These are phyloP conservation scores for Oscheius sp. DNA, from an alignment of 2,888 invertebrate species.

Conservation along the genomic window DNA sequence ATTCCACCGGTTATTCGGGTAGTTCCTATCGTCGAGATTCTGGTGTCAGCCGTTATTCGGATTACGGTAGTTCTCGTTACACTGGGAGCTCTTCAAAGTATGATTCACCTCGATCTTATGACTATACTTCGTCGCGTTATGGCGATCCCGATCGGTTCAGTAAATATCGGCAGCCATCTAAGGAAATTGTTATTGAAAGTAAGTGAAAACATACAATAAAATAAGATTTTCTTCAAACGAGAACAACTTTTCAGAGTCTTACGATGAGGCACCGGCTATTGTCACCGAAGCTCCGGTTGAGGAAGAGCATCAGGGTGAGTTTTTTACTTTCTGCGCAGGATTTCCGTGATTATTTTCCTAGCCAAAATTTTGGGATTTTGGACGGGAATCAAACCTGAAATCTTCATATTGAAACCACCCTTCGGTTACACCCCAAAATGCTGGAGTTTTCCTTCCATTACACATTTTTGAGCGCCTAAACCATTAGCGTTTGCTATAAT, in stretches of 20 bases:
- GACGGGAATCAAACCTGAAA: too few species aligned
- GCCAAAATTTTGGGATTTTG: too few species aligned
- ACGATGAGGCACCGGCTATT: constrained; percentile 11
- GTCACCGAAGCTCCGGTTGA: neutral
- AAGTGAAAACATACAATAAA: too few species aligned
- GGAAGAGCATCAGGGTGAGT: neutral
- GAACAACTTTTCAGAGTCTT: constrained; percentile 20
- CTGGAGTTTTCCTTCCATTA: too few species aligned
- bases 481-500: too few species aligned
- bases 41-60: constrained; percentile 8
- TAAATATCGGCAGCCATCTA: constrained; percentile 17
- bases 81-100: neutral
- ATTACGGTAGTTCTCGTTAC: constrained; percentile 15
- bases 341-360: too few species aligned
- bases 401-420: too few species aligned
- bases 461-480: too few species aligned
- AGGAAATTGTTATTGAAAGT: constrained; percentile 10
- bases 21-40: constrained; percentile 16
- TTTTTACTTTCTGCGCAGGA: too few species aligned
- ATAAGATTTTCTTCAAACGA: too few species aligned
- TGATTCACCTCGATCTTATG: neutral
- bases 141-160: constrained; percentile 17
- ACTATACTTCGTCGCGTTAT: constrained; percentile 1
- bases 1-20: constrained; percentile 13
- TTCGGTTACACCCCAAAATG: too few species aligned